Base-by-base conservation (phyloP, 1,140 invertebrate genomes). In the Diprion similis region DNA sequence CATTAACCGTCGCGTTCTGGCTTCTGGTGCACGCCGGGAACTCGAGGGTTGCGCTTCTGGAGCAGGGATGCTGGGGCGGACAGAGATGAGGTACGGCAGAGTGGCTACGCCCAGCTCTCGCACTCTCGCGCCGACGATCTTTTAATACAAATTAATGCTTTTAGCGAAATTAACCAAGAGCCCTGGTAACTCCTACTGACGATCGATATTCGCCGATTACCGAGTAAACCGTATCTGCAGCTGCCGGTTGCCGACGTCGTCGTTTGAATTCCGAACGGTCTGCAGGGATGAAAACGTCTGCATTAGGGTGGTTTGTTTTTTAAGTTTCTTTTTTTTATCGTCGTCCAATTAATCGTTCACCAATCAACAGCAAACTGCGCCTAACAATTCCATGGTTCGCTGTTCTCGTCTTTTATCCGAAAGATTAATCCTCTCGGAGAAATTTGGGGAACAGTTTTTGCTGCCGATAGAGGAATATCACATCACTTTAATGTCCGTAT, bases 91-190 rank as follows among this genome's bases (percentile, higher is more conserved):
- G 51, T 59, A 59, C n/a, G 11, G 11, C 24, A 37, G 24, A 37
- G 24, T 37, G 24, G 24, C 24, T 37, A 37, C 24, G 24, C 24
- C 24, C 24, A 74, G 73, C 73, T 73, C 74, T 81, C 77, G 79
- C 80, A 73, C 70, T 73, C 46, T 66, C 74, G 75, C 74, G 75
- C 74, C 74, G 79, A 81, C 80, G 79, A 85, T 83, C 83, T 84
- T 85, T 84, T 83, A 84, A 85, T 85, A 83, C 79, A 82, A 85
- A 85, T 83, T 85, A 85, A 84, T 85, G 83, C 83, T 84, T 82
- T 84, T 82, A 83, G 79, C 81, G 79, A 83, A 84, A 85, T 85
- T 84, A 82, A 79, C 78, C 78, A 79, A 82, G 80, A 83, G 24
- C 24, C 80, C 80, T 72, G 78, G 51, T 59, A 17, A 17, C 11